Conservation (phyloP, 2,888 invertebrate species). For the Apamea epomidion region DNA sequence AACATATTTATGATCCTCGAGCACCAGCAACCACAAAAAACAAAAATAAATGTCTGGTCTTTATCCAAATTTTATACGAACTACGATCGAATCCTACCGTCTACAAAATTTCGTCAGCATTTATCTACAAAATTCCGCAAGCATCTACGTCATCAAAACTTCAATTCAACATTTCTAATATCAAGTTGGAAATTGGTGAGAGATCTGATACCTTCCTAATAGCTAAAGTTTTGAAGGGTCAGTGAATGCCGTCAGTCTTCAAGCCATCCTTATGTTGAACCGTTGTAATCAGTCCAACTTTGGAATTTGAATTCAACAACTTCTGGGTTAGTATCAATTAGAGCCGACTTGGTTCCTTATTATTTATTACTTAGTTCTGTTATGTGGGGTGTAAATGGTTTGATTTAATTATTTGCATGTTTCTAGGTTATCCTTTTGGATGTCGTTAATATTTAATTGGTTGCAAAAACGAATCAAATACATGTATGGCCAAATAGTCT, state of each 20-base stretch:
- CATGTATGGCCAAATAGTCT: too few relatives aligned
- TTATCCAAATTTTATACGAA: not conserved
- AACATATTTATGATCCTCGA: not conserved
- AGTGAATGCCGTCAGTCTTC: constrained; percentile 44
- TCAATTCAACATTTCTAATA: constrained; percentile 54
- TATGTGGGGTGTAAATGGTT: constrained; percentile 2
- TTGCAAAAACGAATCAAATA: too few relatives aligned
- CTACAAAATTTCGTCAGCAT: not conserved
- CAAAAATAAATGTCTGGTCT: not conserved
- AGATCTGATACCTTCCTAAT: constrained; percentile 52
- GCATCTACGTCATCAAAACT: constrained; percentile 32
- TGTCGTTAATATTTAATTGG: not conserved
- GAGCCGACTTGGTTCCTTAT: constrained; percentile 5
- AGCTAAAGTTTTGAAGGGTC: constrained; percentile 57
- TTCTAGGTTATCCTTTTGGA: not conserved
- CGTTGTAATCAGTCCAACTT: constrained; percentile 53
- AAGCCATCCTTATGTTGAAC: constrained; percentile 46
- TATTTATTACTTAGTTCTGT: constrained; percentile 29
- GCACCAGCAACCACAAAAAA: not conserved
- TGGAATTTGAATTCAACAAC: constrained; percentile 49
- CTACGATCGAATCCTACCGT: not conserved
- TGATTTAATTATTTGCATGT: constrained; percentile 3
- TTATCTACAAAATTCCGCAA: constrained; percentile 6
- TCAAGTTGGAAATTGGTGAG: constrained; percentile 34
- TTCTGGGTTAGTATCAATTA: constrained; percentile 50